phyloP scores from a whole-genome alignment of 2,797 vertebrate species.

The Sebastes wilsoni region DNA sequence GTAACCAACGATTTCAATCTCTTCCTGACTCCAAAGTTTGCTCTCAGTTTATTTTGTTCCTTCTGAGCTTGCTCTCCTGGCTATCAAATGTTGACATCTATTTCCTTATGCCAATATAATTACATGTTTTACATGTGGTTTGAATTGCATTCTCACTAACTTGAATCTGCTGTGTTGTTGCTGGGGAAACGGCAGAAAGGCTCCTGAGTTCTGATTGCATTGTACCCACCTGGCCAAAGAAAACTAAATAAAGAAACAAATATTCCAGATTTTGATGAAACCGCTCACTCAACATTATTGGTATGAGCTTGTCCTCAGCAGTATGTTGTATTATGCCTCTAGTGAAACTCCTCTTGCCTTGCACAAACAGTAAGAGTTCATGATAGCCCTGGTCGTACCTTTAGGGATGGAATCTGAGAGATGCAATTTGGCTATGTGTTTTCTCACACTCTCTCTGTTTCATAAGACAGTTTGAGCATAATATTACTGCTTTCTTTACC shows the following conservation, averaged over 20 bases:
- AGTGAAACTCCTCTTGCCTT: not conserved
- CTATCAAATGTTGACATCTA: slow-evolving; percentile 19
- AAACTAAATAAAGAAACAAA: not conserved
- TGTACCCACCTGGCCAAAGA: not conserved
- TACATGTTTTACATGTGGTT: not conserved
- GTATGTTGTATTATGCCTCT: not conserved
- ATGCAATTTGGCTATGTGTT: not conserved
- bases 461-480: not conserved
- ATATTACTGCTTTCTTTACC: not conserved
- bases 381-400: not conserved
- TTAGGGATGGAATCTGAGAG: not conserved
- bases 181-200: not conserved
- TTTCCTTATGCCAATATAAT: not conserved
- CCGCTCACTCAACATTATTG: not conserved
- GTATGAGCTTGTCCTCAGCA: not conserved
- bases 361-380: not conserved
- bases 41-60: not conserved
- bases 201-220: not conserved
- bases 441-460: not conserved
- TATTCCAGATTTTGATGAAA: not conserved
- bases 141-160: not conserved
- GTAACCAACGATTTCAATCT: slow-evolving; percentile 1
- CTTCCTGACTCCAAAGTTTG: not conserved
- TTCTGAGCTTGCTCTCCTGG: not conserved
- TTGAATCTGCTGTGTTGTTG: not conserved